These are phyloP conservation scores for Gallinago jamesoni DNA, from an alignment of 2,113 vertebrate genomes.

Conservation along the genomic window DNA sequence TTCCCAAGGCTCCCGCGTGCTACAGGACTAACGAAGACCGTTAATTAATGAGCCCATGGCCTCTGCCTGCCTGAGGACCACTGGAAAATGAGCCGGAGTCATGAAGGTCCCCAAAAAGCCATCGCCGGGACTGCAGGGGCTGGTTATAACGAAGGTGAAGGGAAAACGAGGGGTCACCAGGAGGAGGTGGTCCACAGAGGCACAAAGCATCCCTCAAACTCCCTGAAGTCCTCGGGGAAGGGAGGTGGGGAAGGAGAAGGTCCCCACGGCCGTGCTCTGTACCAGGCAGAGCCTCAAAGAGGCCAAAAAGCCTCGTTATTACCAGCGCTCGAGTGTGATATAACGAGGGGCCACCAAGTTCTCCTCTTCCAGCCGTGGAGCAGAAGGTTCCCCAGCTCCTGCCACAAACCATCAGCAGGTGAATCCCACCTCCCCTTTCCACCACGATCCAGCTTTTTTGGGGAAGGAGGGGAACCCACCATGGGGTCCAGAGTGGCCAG, in stretches of 20 bases:
- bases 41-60: no score
- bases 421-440: accelerated
- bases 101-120: neutral
- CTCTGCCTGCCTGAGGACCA: neutral
- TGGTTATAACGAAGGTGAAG: neutral
- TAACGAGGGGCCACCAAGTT: accelerated
- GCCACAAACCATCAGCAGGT: accelerated
- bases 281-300: neutral
- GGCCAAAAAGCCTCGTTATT: neutral
- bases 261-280: neutral
- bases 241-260: neutral
- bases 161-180: neutral
- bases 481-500: accelerated
- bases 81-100: neutral
- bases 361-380: neutral
- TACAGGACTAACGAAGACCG: neutral
- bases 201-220: neutral
- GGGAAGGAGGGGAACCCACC: neutral
- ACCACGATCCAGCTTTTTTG: no score
- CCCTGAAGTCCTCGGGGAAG: accelerated
- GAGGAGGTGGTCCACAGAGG: accelerated
- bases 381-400: neutral
- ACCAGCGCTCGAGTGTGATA: accelerated
- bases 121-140: neutral
- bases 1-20: no score